Evolutionary conservation across 2,888 invertebrate species (phyloP), one percentile per base, ranked within the genome.

Genomic region (Chesias legatella): DNA sequence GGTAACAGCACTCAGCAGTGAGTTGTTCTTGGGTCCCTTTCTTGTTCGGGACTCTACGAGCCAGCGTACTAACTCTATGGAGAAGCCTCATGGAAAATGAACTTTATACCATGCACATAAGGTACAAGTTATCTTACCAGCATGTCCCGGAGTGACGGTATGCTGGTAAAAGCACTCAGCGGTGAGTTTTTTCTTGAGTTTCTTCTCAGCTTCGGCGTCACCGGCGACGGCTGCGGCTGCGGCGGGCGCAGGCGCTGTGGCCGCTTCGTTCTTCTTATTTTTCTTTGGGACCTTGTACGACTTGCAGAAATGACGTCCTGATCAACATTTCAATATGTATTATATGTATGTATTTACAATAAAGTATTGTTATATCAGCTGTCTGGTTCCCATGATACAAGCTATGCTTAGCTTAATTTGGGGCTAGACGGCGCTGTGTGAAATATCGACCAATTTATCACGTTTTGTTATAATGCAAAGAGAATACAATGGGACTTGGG

Each of bases 261-360:
- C 52, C 0, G 68, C 53, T 48, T 74, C 73, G 0, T 32, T 40
- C 26, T 53, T 53, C 56, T 74, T 80, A 23, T 59, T 63, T 43
- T 82, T 85, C 56, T 77, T 83, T 3, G 77, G 67, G 6, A 73
- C 55, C 37, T 55, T 53, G 47, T 60, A 75, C 33, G 48, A 76
- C 65, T 83, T 83, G 67, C 85, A 86, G 63, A 85, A 88, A 43
- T 86, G 86, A 67, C 79, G 84, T 60, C 88, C 86, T 86, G 48
- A 0, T 22, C 13, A 33, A n/a, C 5, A 33, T 40, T 27, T 7
- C 11, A n/a, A n/a, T n/a, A n/a, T n/a, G n/a, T n/a, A n/a, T n/a
- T n/a, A n/a, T n/a, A n/a, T n/a, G n/a, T n/a, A n/a, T n/a, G n/a
- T n/a, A n/a, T n/a, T n/a, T n/a, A n/a, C n/a, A n/a, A n/a, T n/a